Conservation (phyloP, 2,113 vertebrate genomes). For the Alces alces region DNA sequence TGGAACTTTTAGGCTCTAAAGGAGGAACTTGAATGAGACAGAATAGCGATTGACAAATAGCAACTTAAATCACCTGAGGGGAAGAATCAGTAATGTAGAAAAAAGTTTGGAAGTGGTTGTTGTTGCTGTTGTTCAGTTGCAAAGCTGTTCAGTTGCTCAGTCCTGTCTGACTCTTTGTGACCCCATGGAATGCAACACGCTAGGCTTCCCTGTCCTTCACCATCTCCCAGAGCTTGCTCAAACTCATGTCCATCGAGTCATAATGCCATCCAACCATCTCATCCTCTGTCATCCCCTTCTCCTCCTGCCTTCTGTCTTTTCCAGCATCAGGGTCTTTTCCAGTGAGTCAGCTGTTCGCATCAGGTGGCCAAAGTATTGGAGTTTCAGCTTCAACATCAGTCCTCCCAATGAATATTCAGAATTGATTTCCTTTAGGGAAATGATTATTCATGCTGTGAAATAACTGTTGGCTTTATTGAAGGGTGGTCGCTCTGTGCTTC, state of each 20-base stretch:
- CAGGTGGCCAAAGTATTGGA: not conserved
- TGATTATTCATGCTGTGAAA: not conserved
- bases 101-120: not conserved
- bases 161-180: not conserved
- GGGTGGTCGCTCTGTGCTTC: rapidly evolving
- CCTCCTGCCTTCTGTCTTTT: not conserved
- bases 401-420: not conserved
- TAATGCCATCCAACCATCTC: not conserved
- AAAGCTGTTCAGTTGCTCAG: rapidly evolving
- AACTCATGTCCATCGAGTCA: not conserved
- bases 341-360: not conserved
- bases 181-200: not conserved
- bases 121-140: not conserved
- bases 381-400: not conserved
- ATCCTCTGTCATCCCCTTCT: not conserved
- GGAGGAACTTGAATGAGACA: not conserved
- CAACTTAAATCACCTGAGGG: not conserved
- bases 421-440: not conserved
- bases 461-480: not conserved
- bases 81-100: not conserved
- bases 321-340: not conserved
- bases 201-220: not conserved
- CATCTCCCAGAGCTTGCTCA: not conserved
- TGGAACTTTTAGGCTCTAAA: not conserved
- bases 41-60: not conserved